These are phyloP conservation scores for Koerneria pararmatus DNA, from an alignment of 2,888 invertebrate species.

Conservation along the genomic window DNA sequence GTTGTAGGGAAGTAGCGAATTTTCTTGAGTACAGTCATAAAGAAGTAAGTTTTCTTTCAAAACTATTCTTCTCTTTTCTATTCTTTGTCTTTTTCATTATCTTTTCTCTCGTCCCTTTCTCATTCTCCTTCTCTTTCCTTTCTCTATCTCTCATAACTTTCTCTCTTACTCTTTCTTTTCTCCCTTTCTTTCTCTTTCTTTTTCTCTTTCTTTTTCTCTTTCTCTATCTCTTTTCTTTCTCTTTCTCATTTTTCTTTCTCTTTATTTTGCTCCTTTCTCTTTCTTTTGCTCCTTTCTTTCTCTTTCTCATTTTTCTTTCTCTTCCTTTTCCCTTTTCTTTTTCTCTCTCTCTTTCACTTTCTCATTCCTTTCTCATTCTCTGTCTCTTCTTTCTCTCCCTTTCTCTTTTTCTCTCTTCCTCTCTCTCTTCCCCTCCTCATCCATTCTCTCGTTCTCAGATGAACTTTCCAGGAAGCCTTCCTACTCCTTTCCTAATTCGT, in stretches of 20 bases:
- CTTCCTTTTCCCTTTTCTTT: constrained; percentile 3
- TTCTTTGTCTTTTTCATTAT: too few relatives aligned
- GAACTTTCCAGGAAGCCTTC: neutral
- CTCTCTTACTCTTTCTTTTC: neutral
- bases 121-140: neutral
- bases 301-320: constrained; percentile 15
- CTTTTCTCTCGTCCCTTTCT: too few relatives aligned
- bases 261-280: neutral
- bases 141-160: neutral
- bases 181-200: constrained; percentile 11
- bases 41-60: too few relatives aligned
- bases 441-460: neutral
- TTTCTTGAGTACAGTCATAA: too few relatives aligned
- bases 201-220: neutral
- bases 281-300: constrained; percentile 15
- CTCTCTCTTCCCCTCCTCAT: neutral
- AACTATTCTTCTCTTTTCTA: too few relatives aligned
- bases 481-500: neutral
- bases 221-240: neutral
- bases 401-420: neutral
- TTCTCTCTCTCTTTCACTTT: neutral
- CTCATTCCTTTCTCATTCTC: neutral
- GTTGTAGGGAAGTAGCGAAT: too few relatives aligned
- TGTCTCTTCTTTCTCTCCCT: neutral
- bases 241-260: constrained; percentile 12